These are phyloP conservation scores for Turnix velox DNA, from an alignment of 2,113 vertebrate species.

Conservation along the genomic window DNA sequence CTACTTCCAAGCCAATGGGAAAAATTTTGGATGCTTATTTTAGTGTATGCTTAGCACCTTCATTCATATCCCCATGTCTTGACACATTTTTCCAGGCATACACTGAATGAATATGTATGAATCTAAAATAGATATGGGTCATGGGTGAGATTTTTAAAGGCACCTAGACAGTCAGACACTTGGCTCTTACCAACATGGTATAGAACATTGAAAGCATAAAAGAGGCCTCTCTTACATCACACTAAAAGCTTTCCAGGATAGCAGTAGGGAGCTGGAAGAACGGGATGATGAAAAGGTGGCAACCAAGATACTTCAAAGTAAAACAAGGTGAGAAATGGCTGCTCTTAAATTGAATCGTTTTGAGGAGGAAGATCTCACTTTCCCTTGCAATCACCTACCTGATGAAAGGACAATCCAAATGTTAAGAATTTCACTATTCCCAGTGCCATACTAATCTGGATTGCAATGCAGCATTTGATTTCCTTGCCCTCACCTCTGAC, in stretches of 20 bases:
- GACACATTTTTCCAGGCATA: not conserved
- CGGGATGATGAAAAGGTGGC: not conserved
- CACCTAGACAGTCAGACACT: not conserved
- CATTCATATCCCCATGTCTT: not conserved
- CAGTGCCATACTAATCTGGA: not conserved
- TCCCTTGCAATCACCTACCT: not conserved
- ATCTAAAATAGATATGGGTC: not conserved
- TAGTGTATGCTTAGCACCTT: not conserved
- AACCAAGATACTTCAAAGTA: not conserved
- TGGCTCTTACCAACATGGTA: not conserved
- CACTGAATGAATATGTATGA: not conserved
- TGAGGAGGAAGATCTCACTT: not conserved
- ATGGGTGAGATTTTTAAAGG: not conserved
- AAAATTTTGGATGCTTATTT: not conserved
- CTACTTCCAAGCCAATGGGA: not conserved
- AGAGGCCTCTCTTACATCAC: not conserved
- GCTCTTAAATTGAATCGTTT: not conserved
- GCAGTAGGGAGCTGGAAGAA: not conserved
- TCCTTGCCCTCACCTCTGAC: not conserved
- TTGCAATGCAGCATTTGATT: not conserved
- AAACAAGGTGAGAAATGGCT: not conserved
- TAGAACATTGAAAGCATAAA: not conserved
- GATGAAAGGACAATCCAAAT: not conserved
- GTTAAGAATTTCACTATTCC: not conserved
- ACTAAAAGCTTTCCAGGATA: not conserved